Evolutionary conservation across 1,140 invertebrate genomes (phyloP).

Genomic region (Riptortus pedestris): DNA sequence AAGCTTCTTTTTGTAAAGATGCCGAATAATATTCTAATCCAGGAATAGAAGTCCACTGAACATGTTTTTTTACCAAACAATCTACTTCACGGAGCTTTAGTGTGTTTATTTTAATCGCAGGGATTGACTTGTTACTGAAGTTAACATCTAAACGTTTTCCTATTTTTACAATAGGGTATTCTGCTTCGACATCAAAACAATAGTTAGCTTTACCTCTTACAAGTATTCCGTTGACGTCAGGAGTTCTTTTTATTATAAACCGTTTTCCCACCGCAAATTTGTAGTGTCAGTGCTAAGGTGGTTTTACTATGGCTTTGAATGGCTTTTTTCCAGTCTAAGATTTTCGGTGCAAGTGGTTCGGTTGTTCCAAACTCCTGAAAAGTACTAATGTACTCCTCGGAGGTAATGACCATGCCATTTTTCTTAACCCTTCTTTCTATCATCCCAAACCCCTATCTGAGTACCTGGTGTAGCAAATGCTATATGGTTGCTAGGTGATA

Average conservation of each 20-base stretch:
- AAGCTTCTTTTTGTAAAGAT: not conserved
- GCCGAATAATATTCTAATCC: too few species aligned
- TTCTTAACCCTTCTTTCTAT: conserved; percentile 32
- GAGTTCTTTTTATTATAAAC: not conserved
- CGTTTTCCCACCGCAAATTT: not conserved
- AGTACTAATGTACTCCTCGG: conserved; percentile 15
- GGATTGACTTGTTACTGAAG: not conserved
- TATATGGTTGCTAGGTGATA: too few species aligned
- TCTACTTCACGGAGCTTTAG: too few species aligned
- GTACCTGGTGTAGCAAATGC: too few species aligned
- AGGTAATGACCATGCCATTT: conserved; percentile 25
- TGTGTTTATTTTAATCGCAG: not conserved
- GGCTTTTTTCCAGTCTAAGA: conserved; percentile 6
- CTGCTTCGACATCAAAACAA: not conserved
- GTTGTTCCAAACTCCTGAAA: too few species aligned
- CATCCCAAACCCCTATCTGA: conserved; percentile 33
- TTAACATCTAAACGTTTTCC: not conserved
- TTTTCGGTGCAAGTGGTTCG: not conserved
- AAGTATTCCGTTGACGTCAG: not conserved
- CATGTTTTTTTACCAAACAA: too few species aligned
- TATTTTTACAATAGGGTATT: not conserved
- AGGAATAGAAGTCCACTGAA: not conserved
- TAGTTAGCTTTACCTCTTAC: not conserved
- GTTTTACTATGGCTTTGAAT: not conserved
- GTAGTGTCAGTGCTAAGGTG: not conserved